A percentile compares a stretch with the other conserved stretches of the same genome.
Conservation (phyloP, 2,888 invertebrate genomes). For the Cryptophagus acutangulus region DNA sequence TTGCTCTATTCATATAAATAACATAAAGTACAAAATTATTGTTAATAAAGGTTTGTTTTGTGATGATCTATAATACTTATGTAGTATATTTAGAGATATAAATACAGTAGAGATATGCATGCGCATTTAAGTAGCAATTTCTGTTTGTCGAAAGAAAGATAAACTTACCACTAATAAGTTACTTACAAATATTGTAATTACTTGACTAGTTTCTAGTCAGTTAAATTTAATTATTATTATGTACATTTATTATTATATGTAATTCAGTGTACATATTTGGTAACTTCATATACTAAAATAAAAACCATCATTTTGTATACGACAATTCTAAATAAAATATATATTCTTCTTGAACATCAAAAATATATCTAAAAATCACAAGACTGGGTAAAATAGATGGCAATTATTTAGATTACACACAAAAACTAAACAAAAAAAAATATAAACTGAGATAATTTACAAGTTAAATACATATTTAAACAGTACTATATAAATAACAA, state of each 20-base stretch:
- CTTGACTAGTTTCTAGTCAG: constrained; percentile 48
- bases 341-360: constrained; percentile 22
- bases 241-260: constrained; percentile 43
- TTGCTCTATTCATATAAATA: constrained; percentile 41
- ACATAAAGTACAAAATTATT: constrained; percentile 42
- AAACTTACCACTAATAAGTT: constrained; percentile 33
- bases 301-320: too few species aligned
- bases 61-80: constrained; percentile 33
- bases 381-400: constrained; percentile 44
- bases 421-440: constrained; percentile 26
- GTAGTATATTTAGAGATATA: constrained; percentile 33
- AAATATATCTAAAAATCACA: constrained; percentile 42
- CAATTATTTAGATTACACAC: constrained; percentile 32
- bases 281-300: constrained; percentile 47
- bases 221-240: constrained; percentile 32
- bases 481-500: constrained; percentile 23
- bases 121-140: constrained; percentile 16
- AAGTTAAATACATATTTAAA: constrained; percentile 23
- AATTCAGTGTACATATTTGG: constrained; percentile 49
- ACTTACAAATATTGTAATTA: constrained; percentile 39
- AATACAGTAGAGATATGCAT: constrained; percentile 41
- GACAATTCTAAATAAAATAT: constrained; percentile 14
- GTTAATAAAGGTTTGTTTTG: constrained; percentile 39
- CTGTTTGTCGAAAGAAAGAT: constrained; percentile 34
- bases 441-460: constrained; percentile 24